Base-by-base conservation (phyloP, 2,113 vertebrate species). In the Calyptomena viridis region DNA sequence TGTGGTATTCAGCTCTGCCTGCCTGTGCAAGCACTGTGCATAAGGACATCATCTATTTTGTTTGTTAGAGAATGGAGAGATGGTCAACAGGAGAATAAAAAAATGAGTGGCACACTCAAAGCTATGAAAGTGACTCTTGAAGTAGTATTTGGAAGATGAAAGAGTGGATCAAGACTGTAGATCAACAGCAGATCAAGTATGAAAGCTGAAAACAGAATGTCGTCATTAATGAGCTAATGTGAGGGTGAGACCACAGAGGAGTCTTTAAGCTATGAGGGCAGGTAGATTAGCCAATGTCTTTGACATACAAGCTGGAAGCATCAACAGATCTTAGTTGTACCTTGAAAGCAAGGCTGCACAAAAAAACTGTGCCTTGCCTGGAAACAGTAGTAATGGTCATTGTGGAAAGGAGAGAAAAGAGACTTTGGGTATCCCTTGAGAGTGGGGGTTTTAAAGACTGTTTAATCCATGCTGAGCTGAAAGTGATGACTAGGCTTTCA, bases 21-120 rank as follows among this genome's bases (percentile, higher is more conserved):
- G 68, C 42, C 53, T 63, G 44, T 1, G 0, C 53, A 89, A 56
- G 64, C 1, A 1, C 25, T 9, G 13, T 30, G 14, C 39, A 7
- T 72, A 83, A 93, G 27, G 18, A 75, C 4, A 6, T 1, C 13
- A 68, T 82, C 14, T 49, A 53, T 92, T 93, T 86, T 44, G 58
- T 80, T 73, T 86, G 5, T 52, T 81, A 59, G 44, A 35, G 63
- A 74, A 50, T 10, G 24, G 42, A 90, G 16, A 66, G 16, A 71
- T 84, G 42, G 77, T 60, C 50, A 69, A 72, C 37, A 53, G 44
- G 56, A 94, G 25, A 28, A 85, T 30, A 59, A 47, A 90, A 84
- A 79, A 83, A 66, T 47, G 27, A 89, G 22, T 24, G 8, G 14
- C 47, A 69, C 30, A 30, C 66, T 80, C 17, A 30, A 90, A 93